Conservation (phyloP, 2,113 vertebrate species). For the Campylorhamphus procurvoides region DNA sequence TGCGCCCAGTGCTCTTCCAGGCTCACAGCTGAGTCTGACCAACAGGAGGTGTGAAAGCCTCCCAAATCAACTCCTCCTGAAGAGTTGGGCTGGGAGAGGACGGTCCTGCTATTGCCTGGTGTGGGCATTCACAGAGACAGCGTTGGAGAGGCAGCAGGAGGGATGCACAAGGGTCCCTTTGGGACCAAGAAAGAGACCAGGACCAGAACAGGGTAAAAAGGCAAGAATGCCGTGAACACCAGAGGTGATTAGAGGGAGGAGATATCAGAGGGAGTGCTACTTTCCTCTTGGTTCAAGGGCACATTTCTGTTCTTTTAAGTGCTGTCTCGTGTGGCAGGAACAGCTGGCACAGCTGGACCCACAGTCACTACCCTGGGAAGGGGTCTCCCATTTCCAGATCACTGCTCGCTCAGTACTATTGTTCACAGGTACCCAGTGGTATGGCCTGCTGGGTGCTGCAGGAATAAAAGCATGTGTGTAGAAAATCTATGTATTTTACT, state of each 20-base stretch:
- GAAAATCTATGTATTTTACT: not conserved
- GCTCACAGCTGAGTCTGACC: not conserved
- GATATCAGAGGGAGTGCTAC: not conserved
- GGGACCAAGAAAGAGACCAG: not conserved
- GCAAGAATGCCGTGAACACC: not conserved
- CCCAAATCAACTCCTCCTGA: not conserved
- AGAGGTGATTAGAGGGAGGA: not conserved
- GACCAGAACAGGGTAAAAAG: not conserved
- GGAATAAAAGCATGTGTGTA: not conserved
- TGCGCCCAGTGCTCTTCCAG: not conserved
- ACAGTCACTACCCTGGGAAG: fast-evolving
- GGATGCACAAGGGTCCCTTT: not conserved
- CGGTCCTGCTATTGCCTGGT: not conserved
- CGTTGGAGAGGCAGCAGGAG: not conserved
- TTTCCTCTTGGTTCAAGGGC: not conserved
- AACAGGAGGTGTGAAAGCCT: not conserved
- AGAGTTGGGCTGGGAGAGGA: not conserved
- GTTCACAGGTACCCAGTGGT: not conserved
- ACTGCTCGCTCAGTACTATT: not conserved
- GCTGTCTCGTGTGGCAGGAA: not conserved
- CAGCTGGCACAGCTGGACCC: not conserved
- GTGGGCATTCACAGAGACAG: not conserved
- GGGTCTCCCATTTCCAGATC: not conserved
- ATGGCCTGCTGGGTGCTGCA: not conserved
- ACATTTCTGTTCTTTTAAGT: not conserved